Evolutionary conservation across 2,888 invertebrate species (phyloP), one percentile per base, ranked within the genome.

Genomic region (Acholoe squamosa): DNA sequence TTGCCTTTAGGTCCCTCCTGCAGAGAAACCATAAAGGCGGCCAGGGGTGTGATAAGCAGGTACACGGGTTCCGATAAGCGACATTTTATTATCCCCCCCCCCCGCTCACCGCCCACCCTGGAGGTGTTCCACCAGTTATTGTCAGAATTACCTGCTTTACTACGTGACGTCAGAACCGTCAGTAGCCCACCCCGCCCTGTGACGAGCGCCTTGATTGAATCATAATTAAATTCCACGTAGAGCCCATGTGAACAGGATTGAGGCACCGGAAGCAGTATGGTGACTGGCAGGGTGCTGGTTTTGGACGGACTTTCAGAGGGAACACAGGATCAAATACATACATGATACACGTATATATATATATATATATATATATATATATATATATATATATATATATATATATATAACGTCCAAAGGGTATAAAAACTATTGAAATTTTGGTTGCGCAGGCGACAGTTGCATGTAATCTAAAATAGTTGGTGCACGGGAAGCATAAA

Each of bases 61-160:
- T 71, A 25, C 71, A 28, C 5, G 28, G 71, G 71, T 71, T 14
- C 31, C 25, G 61, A 61, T 61, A 61, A 61, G 61, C 61, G 61
- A 61, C 61, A 61, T 61, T 61, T 61, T 61, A 61, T 61, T 61
- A 61, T 19, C 61, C 19, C 61, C 5, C 19, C 61, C n/a, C 61
- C 19, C 22, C 3, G 61, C n/a, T n/a, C 1, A n/a, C 61, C 61
- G 1, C 1, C 61, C 19, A 61, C 22, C 61, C 61, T 43, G 43
- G 19, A 61, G 61, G 61, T 61, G 61, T 61, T 61, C 61, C 61
- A 1, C 61, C 61, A 19, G 61, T 61, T 61, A 61, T 61, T 61
- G 61, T 61, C 61, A 61, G n/a, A 61, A 61, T 61, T 61, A 61
- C 19, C 61, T 61, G 22, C 61, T 61, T 61, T 61, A n/a, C 61